These are phyloP conservation scores for Bos javanicus DNA, from an alignment of 2,113 vertebrate genomes.

Conservation along the genomic window DNA sequence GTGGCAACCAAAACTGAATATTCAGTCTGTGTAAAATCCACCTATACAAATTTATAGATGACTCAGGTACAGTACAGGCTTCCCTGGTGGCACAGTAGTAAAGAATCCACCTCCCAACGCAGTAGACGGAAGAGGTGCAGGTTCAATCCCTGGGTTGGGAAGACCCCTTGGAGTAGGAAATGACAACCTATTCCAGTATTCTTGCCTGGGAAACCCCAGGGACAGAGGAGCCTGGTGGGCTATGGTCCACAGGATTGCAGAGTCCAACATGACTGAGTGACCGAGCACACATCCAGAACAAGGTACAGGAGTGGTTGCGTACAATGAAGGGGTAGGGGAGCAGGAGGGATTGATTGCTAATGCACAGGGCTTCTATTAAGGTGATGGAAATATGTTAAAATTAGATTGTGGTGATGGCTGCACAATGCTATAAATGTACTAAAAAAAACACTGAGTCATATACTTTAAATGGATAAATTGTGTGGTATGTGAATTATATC, in stretches of 20 bases:
- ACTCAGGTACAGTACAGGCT: not conserved
- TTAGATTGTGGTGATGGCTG: not conserved
- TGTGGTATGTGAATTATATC: not conserved
- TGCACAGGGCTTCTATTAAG: not conserved
- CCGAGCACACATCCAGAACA: not conserved
- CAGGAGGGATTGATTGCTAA: not conserved
- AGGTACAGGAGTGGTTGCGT: not conserved
- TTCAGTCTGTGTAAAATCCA: not conserved
- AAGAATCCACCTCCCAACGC: not conserved
- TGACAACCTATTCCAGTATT: not conserved
- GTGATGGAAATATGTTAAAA: not conserved
- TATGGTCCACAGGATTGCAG: not conserved
- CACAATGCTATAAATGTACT: not conserved
- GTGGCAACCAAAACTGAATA: not conserved
- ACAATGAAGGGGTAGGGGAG: not conserved
- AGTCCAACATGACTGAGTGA: not conserved
- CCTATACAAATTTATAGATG: not conserved
- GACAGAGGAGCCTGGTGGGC: not conserved
- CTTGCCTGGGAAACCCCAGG: not conserved
- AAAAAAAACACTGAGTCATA: not conserved
- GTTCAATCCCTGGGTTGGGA: not conserved
- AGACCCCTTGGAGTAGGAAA: not conserved
- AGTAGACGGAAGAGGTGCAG: not conserved
- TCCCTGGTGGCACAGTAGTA: not conserved
- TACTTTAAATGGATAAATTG: not conserved